Percentiles rank a stretch among this genome's conserved stretches.
phyloP scores from a whole-genome alignment of 2,113 vertebrate genomes.

The Centropus unirufus region DNA sequence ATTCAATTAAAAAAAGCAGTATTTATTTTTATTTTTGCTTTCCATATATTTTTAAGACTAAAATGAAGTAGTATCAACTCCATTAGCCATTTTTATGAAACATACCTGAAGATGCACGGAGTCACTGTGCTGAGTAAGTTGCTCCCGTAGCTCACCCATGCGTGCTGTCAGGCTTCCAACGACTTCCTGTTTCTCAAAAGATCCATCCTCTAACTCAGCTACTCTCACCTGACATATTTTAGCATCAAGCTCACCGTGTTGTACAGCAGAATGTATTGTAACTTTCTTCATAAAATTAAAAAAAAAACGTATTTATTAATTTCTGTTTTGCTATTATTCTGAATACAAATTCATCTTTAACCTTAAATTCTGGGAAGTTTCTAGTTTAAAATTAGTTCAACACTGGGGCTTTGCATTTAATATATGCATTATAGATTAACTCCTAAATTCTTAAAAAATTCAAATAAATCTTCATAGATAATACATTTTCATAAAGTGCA shows the following conservation, averaged over 20 bases:
- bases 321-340: neutral
- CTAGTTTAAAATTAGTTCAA: neutral
- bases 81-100: neutral
- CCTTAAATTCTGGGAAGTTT: neutral
- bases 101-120: constrained; percentile 2
- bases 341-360: neutral
- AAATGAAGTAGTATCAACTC: neutral
- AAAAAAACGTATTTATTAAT: neutral
- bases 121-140: neutral
- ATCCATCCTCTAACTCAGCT: constrained; percentile 29
- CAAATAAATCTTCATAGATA: accelerated
- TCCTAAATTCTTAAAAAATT: neutral
- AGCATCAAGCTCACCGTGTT: neutral
- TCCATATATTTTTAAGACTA: neutral
- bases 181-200: neutral
- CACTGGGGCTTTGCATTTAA: neutral
- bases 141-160: neutral
- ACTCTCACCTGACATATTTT: neutral
- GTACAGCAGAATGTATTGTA: neutral
- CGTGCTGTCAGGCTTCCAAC: neutral
- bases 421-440: neutral
- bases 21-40: neutral
- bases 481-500: neutral
- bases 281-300: neutral
- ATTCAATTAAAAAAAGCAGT: neutral